Conservation (phyloP, 2,797 vertebrate species). For the Gambelia wislizenii region DNA sequence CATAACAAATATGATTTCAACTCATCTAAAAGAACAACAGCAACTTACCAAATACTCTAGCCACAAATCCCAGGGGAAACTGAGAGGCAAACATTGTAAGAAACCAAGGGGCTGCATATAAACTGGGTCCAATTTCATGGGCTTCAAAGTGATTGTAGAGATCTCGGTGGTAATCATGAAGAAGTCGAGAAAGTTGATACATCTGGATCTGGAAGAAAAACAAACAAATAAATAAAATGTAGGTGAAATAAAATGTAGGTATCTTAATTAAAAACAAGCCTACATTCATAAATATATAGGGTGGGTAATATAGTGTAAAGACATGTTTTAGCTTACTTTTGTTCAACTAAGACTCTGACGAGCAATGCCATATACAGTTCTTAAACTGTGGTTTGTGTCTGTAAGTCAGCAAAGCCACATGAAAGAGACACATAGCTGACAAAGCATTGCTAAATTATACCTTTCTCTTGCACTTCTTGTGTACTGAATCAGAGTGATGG, state of each 20-base stretch:
- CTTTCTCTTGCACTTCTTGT: neutral
- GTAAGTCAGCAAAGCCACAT: neutral
- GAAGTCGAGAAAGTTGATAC: conserved; percentile 96
- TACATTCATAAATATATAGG: no score
- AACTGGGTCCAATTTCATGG: conserved; percentile 94
- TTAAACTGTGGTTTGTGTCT: no score
- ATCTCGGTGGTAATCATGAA: conserved; percentile 96
- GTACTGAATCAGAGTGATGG: neutral
- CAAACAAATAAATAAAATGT: neutral
- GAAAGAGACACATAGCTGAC: neutral
- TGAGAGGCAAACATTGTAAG: conserved; percentile 96
- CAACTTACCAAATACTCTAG: conserved; percentile 93
- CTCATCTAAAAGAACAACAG: neutral
- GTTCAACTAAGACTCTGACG: no score
- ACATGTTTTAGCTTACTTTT: no score
- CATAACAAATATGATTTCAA: conserved; percentile 16
- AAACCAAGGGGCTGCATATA: conserved; percentile 98
- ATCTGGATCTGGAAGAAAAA: conserved; percentile 90
- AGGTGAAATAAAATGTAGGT: neutral
- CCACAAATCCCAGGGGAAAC: conserved; percentile 95
- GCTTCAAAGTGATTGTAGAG: conserved; percentile 93
- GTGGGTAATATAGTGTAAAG: no score
- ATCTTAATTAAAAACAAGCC: no score
- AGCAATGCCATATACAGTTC: accelerated
- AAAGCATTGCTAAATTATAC: neutral